A percentile compares a stretch with the other conserved stretches of the same genome.
These are phyloP conservation scores for Petrophora chlorosata DNA, from an alignment of 2,888 invertebrate genomes.

Conservation along the genomic window DNA sequence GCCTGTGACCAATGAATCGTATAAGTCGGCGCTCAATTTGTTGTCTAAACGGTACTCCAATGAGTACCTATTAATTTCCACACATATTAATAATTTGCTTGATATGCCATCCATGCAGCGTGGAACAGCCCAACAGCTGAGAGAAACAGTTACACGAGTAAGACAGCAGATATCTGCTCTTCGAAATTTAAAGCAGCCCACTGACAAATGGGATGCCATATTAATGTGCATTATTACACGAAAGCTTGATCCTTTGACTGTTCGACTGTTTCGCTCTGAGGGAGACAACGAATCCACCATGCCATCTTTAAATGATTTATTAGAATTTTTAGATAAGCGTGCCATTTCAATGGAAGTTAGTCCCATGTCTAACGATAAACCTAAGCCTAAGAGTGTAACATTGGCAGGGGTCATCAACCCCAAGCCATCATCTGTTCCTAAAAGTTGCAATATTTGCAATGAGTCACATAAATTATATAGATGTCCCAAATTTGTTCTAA, in stretches of 20 bases:
- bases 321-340: conserved; percentile 9
- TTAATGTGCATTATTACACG: conserved; percentile 1
- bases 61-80: background rate
- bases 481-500: background rate
- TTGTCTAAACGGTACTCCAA: conserved; percentile 2
- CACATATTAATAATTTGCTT: background rate
- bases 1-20: background rate
- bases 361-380: conserved; percentile 1
- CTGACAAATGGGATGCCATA: conserved; percentile 6
- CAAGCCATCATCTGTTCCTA: background rate
- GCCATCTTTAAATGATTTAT: conserved; percentile 2
- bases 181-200: background rate
- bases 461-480: background rate
- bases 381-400: background rate
- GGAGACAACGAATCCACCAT: background rate
- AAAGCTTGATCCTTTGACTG: conserved; percentile 9
- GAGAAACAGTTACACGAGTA: background rate
- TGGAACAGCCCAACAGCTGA: conserved; percentile 1
- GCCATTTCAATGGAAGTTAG: conserved; percentile 5
- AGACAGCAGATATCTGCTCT: conserved; percentile 2
- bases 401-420: background rate
- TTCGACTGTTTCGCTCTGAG: conserved; percentile 7
- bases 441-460: background rate
- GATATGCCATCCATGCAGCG: conserved; percentile 3
- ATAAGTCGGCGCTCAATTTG: background rate